Conservation (phyloP, 1,140 invertebrate species). For the honey bee (Apis mellifera) region Amel_HAv3.1 CM009934.2:3232001-3232500, state of each 20-base stretch:
- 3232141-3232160: not conserved
- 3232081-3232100: not conserved
- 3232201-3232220: too few species aligned
- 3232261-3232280: too few species aligned
- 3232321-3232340: not conserved
- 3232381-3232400: conserved; percentile 13
- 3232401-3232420: not conserved
- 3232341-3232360: not conserved
- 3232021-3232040: conserved; percentile 36
- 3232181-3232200: too few species aligned
- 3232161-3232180: too few species aligned
- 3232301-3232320: too few species aligned
- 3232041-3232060: conserved; percentile 28
- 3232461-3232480: not conserved
- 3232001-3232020: conserved; percentile 48
- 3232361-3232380: not conserved
- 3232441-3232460: not conserved
- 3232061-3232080: conserved; percentile 15
- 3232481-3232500: too few species aligned
- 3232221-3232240: too few species aligned
- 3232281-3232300: too few species aligned
- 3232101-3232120: too few species aligned
- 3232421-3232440: not conserved
- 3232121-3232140: too few species aligned
- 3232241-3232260: too few species aligned